Evolutionary conservation across 2,888 invertebrate species (phyloP).

Genomic region (Monoplex corrugatus): DNA sequence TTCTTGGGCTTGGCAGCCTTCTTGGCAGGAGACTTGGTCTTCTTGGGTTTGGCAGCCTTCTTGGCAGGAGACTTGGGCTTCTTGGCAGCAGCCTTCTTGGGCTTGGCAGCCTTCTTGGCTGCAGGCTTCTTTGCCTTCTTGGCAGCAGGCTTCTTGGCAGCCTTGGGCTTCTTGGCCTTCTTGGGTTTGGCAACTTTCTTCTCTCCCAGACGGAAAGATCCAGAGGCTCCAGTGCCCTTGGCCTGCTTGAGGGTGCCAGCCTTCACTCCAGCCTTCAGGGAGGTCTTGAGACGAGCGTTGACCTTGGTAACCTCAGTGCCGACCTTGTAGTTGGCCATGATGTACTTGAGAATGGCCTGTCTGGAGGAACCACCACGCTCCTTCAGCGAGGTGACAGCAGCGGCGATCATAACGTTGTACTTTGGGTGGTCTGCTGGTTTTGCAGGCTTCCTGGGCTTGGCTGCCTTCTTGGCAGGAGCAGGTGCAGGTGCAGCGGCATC

Average conservation of each 20-base stretch:
- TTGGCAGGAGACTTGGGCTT: slow-evolving; percentile 50
- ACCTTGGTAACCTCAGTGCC: slow-evolving; percentile 64
- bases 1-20: slow-evolving; percentile 1
- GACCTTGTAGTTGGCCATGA: slow-evolving; percentile 77
- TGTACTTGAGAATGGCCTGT: slow-evolving; percentile 80
- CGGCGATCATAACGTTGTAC: slow-evolving; percentile 78
- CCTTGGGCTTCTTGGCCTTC: slow-evolving; percentile 33
- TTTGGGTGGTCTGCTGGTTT: slow-evolving; percentile 61
- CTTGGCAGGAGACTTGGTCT: slow-evolving; percentile 44
- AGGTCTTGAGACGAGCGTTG: slow-evolving; percentile 70
- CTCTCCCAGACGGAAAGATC: slow-evolving; percentile 58
- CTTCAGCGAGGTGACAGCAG: slow-evolving; percentile 75
- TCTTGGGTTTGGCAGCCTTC: slow-evolving; percentile 52
- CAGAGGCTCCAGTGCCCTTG: slow-evolving; percentile 60
- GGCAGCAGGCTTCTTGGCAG: slow-evolving; percentile 32
- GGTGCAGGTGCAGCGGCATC: slow-evolving; percentile 48
- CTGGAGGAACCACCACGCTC: slow-evolving; percentile 79
- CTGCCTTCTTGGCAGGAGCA: slow-evolving; percentile 37
- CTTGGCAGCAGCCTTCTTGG: slow-evolving; percentile 44
- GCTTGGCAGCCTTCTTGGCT: slow-evolving; percentile 42
- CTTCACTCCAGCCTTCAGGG: slow-evolving; percentile 73
- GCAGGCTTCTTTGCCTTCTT: slow-evolving; percentile 47
- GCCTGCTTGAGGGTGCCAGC: slow-evolving; percentile 71
- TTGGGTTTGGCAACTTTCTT: slow-evolving; percentile 56
- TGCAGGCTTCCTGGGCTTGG: slow-evolving; percentile 49